These are phyloP conservation scores for Anguilla rostrata DNA, from an alignment of 2,113 vertebrate genomes.

Conservation along the genomic window DNA sequence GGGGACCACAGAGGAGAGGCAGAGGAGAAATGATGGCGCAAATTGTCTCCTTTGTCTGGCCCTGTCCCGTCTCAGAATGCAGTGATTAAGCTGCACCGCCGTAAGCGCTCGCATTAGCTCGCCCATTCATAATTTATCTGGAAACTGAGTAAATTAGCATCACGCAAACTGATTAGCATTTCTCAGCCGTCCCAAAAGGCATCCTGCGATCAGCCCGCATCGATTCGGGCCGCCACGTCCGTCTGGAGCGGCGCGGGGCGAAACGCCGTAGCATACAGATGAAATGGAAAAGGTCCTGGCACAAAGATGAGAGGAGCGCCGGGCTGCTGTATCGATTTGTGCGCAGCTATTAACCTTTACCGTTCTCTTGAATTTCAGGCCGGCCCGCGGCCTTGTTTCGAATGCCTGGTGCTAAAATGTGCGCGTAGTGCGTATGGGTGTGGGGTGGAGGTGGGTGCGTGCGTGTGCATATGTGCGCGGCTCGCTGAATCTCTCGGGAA, in stretches of 20 bases:
- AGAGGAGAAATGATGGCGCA: conserved; percentile 10
- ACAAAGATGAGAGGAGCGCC: not conserved
- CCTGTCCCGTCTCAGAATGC: not conserved
- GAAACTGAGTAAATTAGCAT: conserved; percentile 11
- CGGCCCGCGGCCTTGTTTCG: not conserved
- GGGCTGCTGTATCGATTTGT: conserved; percentile 11
- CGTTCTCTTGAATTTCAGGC: not conserved
- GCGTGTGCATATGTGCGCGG: not conserved
- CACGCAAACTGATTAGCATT: conserved; percentile 10
- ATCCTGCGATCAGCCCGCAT: not conserved
- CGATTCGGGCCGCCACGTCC: not conserved
- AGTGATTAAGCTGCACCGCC: not conserved
- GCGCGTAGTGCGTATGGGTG: not conserved
- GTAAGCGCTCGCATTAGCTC: not conserved
- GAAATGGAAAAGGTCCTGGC: not conserved
- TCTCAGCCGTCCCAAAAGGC: conserved; percentile 1
- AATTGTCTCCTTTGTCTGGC: not conserved
- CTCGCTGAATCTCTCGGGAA: not conserved
- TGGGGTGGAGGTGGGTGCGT: not conserved
- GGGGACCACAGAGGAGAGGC: not conserved
- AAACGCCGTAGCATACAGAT: conserved; percentile 17
- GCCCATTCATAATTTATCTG: not conserved
- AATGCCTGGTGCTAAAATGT: too few species aligned
- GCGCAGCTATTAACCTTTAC: not conserved
- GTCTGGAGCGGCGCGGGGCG: not conserved